Percentiles rank a stretch among this genome's conserved stretches.
These are phyloP conservation scores for Zaprionus nigranus DNA, from an alignment of 1,140 invertebrate genomes.

Conservation along the genomic window DNA sequence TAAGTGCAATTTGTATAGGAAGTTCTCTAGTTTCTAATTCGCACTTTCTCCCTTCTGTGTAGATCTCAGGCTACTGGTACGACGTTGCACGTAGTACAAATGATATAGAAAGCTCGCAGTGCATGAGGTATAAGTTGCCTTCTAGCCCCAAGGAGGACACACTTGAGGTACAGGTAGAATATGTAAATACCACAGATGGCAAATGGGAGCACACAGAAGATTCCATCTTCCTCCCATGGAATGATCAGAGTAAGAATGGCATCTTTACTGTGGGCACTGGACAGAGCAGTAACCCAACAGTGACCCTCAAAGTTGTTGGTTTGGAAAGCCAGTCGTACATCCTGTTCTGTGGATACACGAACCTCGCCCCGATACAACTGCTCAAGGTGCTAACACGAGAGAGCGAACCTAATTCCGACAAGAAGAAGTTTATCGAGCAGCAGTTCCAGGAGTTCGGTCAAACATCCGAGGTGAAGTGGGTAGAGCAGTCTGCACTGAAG, in stretches of 20 bases:
- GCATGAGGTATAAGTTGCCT: not conserved
- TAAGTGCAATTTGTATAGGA: not conserved
- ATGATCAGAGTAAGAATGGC: conserved; percentile 18
- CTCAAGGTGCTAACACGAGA: conserved; percentile 30
- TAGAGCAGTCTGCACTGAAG: conserved; percentile 18
- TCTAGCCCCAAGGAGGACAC: not conserved
- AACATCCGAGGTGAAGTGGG: not conserved
- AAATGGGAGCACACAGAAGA: conserved; percentile 11
- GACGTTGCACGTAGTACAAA: conserved; percentile 11
- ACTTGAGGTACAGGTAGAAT: not conserved
- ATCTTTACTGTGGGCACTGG: conserved; percentile 11
- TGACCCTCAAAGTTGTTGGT: conserved; percentile 18
- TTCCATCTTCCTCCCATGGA: conserved; percentile 1
- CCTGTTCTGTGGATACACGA: conserved; percentile 13
- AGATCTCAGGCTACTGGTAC: conserved; percentile 32
- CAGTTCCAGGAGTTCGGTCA: not conserved
- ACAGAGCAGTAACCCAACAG: not conserved
- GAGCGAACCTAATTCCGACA: not conserved
- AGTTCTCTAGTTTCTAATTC: not conserved
- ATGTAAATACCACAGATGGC: not conserved
- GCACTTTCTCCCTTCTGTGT: not conserved
- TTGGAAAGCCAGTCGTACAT: not conserved
- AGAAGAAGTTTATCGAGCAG: not conserved
- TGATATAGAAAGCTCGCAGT: conserved; percentile 1
- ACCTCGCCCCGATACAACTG: not conserved